Base-by-base conservation (phyloP, 1,140 invertebrate species). In the Drosophila sucinea region DNA sequence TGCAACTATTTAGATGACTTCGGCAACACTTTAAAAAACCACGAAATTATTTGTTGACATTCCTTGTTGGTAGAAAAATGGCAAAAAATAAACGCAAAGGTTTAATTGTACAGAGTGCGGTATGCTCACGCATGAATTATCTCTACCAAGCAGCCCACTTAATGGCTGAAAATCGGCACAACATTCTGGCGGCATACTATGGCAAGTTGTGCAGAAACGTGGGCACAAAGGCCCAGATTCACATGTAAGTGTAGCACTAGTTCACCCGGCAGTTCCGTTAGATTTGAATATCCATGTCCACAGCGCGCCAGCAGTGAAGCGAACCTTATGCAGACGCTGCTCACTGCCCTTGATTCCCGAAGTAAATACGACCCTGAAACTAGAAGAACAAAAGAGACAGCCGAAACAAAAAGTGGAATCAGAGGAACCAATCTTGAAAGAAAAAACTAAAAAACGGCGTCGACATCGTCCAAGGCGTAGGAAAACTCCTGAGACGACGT, bases 131-230 rank as follows among this genome's bases (percentile, higher is more conserved):
- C 29, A 89, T 90, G 70, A 89, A 89, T 29, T 89, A 79, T 17
- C 62, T 89, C 1, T 89, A 84, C 55, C 84, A 89, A 60, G 84
- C 84, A 10, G 69, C 85, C 1, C 73, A 78, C n/a, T 23, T 89
- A 5, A 89, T 89, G 84, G 84, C 84, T 1, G 47, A 69, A 0
- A 40, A 17, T 57, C 57, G 79, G 2, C 67, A 84, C 23, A 47
- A 70, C 41, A 84, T 60, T 0, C 64, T 89, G 5, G 85, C 74
- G 29, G 84, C 84, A 11, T 81, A 70, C 47, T 89, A 89, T 11
- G 81, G 80, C 3, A 83, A 81, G n/a, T 51, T 89, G 2, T 89
- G 84, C 57, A 73, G 83, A 7, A 87, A 89, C 60, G 79, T 87
- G 56, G 83, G 83, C 62, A 87, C 79, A 33, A 87, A 87, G 29